Evolutionary conservation across 2,797 vertebrate species (phyloP).

Genomic region (Sebastes hubbsi): DNA sequence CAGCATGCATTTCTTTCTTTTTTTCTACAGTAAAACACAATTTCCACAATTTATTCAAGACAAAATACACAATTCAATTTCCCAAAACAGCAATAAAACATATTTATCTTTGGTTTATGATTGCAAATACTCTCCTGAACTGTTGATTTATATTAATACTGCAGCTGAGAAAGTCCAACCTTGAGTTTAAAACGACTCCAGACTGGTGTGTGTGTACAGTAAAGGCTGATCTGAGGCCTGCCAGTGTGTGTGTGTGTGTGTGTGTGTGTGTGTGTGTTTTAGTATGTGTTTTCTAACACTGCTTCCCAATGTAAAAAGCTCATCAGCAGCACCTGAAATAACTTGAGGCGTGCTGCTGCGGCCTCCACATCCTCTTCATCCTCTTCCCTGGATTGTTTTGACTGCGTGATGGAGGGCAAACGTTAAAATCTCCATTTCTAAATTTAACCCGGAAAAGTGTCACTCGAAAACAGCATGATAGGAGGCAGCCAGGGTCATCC

Average conservation of each 20-base stretch:
- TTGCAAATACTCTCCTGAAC: no score
- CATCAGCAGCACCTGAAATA: slow-evolving; percentile 83
- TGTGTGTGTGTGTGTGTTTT: not conserved
- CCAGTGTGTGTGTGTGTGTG: not conserved
- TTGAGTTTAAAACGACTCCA: not conserved
- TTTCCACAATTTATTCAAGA: no score
- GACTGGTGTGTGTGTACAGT: not conserved
- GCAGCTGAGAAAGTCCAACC: not conserved
- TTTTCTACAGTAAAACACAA: not conserved
- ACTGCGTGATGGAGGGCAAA: slow-evolving; percentile 81
- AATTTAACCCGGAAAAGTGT: slow-evolving; percentile 88
- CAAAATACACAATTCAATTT: not conserved
- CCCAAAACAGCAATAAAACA: not conserved
- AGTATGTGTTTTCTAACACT: not conserved
- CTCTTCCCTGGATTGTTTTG: slow-evolving; percentile 85
- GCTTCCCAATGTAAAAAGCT: slow-evolving; percentile 64
- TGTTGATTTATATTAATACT: no score
- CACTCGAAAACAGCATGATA: slow-evolving; percentile 84
- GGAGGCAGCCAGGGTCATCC: slow-evolving; percentile 80
- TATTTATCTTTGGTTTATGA: no score
- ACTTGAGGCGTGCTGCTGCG: slow-evolving; percentile 68
- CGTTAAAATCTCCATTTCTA: slow-evolving; percentile 81
- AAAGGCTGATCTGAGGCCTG: not conserved
- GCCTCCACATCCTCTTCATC: slow-evolving; percentile 81
- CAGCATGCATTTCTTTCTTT: not conserved